These are phyloP conservation scores for Ennomos quercinarius DNA, from an alignment of 2,888 invertebrate species.

Conservation along the genomic window DNA sequence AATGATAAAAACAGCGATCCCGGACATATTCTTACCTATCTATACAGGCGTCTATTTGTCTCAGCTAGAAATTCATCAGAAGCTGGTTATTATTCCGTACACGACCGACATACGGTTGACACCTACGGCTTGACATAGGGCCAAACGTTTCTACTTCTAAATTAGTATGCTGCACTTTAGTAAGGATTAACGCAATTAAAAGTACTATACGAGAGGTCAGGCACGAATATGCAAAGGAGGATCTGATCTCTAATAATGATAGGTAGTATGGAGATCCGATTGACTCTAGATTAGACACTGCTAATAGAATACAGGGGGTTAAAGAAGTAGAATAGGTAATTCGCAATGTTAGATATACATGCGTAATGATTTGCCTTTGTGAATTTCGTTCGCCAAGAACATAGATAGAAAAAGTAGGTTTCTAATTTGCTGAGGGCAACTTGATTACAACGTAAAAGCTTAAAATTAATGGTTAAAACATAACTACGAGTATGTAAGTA, in stretches of 20 bases:
- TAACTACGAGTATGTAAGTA: too few species aligned
- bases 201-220: conserved; percentile 33
- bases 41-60: conserved; percentile 34
- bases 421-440: too few species aligned
- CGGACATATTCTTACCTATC: conserved; percentile 23
- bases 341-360: too few species aligned
- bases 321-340: too few species aligned
- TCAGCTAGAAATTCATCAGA: conserved; percentile 35
- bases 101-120: conserved; percentile 36
- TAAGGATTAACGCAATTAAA: conserved; percentile 40
- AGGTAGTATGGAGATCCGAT: conserved; percentile 11
- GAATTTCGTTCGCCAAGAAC: too few species aligned
- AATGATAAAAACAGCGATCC: conserved; percentile 23
- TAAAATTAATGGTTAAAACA: too few species aligned
- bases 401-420: too few species aligned
- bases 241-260: conserved; percentile 19
- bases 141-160: conserved; percentile 42
- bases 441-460: too few species aligned
- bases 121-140: conserved; percentile 41
- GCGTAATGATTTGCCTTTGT: too few species aligned
- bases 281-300: neutral
- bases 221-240: conserved; percentile 28
- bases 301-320: too few species aligned
- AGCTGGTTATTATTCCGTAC: conserved; percentile 37
- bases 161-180: conserved; percentile 39